Evolutionary conservation across 2,113 vertebrate genomes (phyloP).

Genomic region (Thunnus maccoyii): DNA sequence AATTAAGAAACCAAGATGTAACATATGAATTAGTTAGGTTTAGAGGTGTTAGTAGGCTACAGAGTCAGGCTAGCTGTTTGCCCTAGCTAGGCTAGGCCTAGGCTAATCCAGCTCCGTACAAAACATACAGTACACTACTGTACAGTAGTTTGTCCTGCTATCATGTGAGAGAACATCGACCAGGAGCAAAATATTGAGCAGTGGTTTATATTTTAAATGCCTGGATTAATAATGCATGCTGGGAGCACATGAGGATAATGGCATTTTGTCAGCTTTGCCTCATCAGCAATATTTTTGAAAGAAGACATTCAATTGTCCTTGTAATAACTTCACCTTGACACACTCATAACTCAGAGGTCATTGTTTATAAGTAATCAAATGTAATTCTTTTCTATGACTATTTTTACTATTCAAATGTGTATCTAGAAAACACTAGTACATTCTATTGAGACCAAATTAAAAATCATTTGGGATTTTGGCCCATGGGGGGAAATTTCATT

Average conservation of each 20-base stretch:
- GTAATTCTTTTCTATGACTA: background rate
- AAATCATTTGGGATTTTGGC: no score
- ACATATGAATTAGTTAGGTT: no score
- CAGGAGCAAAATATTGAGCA: constrained; percentile 18
- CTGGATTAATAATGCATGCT: constrained; percentile 62
- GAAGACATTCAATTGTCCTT: constrained; percentile 6
- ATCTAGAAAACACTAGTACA: no score
- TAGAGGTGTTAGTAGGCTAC: no score
- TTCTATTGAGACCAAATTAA: no score
- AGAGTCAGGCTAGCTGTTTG: no score
- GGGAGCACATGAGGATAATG: constrained; percentile 23
- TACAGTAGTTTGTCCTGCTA: background rate
- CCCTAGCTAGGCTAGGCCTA: no score
- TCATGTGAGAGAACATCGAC: background rate
- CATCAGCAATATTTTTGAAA: constrained; percentile 42
- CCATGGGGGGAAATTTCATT: no score
- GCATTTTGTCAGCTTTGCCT: constrained; percentile 13
- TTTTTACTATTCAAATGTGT: background rate
- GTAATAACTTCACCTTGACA: background rate
- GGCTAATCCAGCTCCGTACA: background rate
- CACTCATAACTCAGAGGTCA: no score
- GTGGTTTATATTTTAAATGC: constrained; percentile 39
- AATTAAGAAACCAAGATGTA: no score
- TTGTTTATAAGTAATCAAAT: background rate
- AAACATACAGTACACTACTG: background rate